Percentiles rank a stretch among this genome's conserved stretches.
Conservation (phyloP, 1,140 invertebrate genomes). For the Euwallacea fornicatus region DNA sequence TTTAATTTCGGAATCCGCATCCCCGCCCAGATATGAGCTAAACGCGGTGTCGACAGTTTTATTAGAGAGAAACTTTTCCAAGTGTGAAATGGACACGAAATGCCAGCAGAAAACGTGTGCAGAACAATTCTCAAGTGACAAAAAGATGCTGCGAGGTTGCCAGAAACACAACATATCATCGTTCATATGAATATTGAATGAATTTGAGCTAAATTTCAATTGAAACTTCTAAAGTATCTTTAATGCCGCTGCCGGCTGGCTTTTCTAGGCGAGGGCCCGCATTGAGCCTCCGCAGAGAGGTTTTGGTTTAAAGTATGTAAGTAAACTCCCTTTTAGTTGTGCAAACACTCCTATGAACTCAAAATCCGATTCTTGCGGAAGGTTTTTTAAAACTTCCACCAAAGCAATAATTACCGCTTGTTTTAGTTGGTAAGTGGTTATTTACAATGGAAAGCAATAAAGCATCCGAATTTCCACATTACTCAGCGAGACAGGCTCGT, state of each 20-base stretch:
- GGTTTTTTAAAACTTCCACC: neutral
- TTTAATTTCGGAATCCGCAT: slow-evolving; percentile 13
- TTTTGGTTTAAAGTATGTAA: no score
- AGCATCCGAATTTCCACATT: neutral
- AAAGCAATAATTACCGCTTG: neutral
- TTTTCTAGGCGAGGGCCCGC: no score
- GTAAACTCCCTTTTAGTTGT: no score
- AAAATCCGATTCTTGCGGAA: neutral
- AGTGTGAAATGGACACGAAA: slow-evolving; percentile 2
- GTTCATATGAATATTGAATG: neutral
- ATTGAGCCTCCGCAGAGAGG: no score
- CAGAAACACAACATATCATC: no score
- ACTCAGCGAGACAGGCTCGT: neutral
- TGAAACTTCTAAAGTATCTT: neutral
- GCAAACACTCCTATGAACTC: neutral
- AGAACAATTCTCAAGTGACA: neutral
- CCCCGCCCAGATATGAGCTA: slow-evolving; percentile 8
- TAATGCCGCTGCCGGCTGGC: no score
- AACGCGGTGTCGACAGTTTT: slow-evolving; percentile 16
- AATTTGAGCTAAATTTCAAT: neutral
- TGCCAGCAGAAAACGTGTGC: neutral
- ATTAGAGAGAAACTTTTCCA: slow-evolving; percentile 7
- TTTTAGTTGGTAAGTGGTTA: neutral
- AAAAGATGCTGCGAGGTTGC: no score
- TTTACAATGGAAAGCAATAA: neutral